These are phyloP conservation scores for Drosophila grimshawi DNA, from an alignment of 1,140 invertebrate genomes.

Conservation along the genomic window DNA sequence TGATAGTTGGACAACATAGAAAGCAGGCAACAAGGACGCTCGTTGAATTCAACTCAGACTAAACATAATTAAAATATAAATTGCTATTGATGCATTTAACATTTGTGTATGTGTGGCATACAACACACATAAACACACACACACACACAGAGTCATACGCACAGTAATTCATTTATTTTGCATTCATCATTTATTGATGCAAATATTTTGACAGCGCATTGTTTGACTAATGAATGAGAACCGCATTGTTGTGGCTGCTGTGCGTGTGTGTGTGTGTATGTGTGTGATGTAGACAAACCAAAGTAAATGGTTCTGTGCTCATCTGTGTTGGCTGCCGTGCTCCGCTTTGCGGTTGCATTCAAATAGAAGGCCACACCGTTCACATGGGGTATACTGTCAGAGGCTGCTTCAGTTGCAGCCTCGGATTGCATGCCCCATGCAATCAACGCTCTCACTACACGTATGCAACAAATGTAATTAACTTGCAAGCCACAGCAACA, in stretches of 20 bases:
- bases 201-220: constrained; percentile 63
- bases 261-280: constrained; percentile 16
- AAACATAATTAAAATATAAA: constrained; percentile 42
- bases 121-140: constrained; percentile 3
- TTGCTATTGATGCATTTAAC: constrained; percentile 38
- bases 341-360: constrained; percentile 34
- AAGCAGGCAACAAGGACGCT: constrained; percentile 33
- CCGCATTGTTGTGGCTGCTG: constrained; percentile 44
- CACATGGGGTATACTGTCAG: background rate
- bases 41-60: constrained; percentile 28
- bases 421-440: constrained; percentile 48
- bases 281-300: constrained; percentile 22
- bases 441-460: constrained; percentile 64
- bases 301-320: constrained; percentile 59
- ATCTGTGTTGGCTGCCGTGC: constrained; percentile 8
- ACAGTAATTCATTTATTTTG: background rate
- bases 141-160: background rate
- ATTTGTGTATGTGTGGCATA: constrained; percentile 1
- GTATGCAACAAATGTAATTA: constrained; percentile 77
- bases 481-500: constrained; percentile 61
- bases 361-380: constrained; percentile 19
- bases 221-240: constrained; percentile 55
- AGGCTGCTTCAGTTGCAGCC: background rate
- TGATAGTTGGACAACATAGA: background rate
- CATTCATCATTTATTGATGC: constrained; percentile 59